These are phyloP conservation scores for Hyles vespertilio DNA, from an alignment of 1,140 invertebrate species.

Conservation along the genomic window DNA sequence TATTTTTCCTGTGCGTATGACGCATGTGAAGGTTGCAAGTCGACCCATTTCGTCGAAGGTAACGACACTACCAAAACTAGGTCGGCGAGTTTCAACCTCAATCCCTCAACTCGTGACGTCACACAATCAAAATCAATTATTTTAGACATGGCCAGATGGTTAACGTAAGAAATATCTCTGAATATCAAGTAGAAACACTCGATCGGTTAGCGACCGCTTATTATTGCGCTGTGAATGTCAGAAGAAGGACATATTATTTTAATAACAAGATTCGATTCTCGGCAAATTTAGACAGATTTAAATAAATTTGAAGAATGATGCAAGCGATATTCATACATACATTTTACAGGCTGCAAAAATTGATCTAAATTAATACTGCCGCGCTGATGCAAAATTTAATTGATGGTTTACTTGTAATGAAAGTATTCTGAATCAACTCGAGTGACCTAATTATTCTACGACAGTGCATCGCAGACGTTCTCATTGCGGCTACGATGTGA, in stretches of 20 bases:
- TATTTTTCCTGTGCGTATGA: conserved; percentile 13
- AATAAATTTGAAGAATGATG: too few species aligned
- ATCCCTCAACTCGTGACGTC: conserved; percentile 5
- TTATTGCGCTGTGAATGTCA: conserved; percentile 6
- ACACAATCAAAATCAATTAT: conserved; percentile 12
- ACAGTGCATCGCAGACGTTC: conserved; percentile 16
- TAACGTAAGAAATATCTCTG: too few species aligned
- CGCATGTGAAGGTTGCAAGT: conserved; percentile 18
- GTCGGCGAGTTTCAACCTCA: conserved; percentile 20
- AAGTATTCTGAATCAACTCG: not conserved
- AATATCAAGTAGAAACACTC: not conserved
- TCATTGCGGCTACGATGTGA: conserved; percentile 21
- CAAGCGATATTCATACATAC: too few species aligned
- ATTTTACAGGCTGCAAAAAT: conserved; percentile 15
- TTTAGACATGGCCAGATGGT: not conserved
- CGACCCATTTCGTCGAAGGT: conserved; percentile 18
- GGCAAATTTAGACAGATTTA: not conserved
- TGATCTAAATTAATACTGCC: conserved; percentile 35
- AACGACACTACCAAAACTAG: conserved; percentile 14
- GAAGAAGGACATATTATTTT: conserved; percentile 9
- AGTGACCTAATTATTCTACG: conserved; percentile 9
- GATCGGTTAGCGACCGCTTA: conserved; percentile 1
- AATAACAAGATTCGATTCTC: conserved; percentile 7
- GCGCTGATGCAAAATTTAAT: conserved; percentile 24
- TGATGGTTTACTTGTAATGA: conserved; percentile 7